phyloP scores from a whole-genome alignment of 1,140 invertebrate genomes.

The Mycetomoellerius zeteki region DNA sequence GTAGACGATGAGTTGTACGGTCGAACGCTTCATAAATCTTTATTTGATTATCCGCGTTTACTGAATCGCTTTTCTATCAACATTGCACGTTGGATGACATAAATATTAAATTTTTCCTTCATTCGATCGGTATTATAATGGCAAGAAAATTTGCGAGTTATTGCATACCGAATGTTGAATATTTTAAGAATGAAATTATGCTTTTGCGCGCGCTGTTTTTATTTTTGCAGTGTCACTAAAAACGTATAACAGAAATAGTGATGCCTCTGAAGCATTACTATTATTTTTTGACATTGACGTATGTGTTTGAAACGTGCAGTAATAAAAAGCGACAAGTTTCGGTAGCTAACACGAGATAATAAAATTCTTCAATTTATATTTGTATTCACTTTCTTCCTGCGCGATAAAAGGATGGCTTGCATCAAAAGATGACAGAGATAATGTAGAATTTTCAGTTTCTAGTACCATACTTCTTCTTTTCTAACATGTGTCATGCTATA shows the following conservation, averaged over 20 bases:
- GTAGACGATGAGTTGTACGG: conserved; percentile 33
- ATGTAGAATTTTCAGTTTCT: conserved; percentile 31
- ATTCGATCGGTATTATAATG: neutral
- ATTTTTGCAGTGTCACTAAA: conserved; percentile 15
- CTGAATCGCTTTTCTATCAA: conserved; percentile 30
- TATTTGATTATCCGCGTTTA: conserved; percentile 33
- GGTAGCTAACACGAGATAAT: conserved; percentile 30
- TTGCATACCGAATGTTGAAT: neutral
- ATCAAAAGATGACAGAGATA: conserved; percentile 29
- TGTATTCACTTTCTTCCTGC: conserved; percentile 4
- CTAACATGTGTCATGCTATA: conserved; percentile 20
- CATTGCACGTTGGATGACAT: conserved; percentile 6
- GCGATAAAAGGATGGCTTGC: neutral
- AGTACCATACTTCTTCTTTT: conserved; percentile 19
- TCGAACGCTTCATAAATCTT: conserved; percentile 34
- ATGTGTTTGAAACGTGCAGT: neutral
- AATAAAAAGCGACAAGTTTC: conserved; percentile 5
- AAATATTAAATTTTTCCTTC: conserved; percentile 41
- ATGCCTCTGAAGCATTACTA: neutral
- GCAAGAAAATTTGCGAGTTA: neutral
- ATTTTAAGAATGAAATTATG: conserved; percentile 33
- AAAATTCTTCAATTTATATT: conserved; percentile 23
- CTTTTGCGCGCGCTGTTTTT: neutral
- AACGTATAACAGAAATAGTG: neutral
- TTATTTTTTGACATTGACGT: conserved; percentile 25